These are phyloP conservation scores for Aulostomus chinensis DNA, from an alignment of 2,797 vertebrate species.

Conservation along the genomic window DNA sequence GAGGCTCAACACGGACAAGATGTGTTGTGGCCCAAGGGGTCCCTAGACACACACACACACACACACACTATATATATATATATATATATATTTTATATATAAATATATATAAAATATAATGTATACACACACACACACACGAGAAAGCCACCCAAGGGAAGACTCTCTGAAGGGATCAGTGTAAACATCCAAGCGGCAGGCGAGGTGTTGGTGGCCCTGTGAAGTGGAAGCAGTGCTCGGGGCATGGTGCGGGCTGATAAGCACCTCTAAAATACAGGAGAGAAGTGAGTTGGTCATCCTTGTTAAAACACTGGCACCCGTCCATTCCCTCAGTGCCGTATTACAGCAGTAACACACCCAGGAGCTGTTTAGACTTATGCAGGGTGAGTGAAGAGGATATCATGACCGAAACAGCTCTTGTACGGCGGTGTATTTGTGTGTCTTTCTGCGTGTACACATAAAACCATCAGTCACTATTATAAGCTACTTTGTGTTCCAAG, in stretches of 20 bases:
- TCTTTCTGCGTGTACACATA: neutral
- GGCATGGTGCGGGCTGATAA: slow-evolving; percentile 67
- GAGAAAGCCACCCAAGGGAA: slow-evolving; percentile 54
- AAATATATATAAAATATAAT: too few relatives aligned
- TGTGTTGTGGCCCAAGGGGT: slow-evolving; percentile 45
- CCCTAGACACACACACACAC: neutral
- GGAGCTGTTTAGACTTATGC: slow-evolving; percentile 17
- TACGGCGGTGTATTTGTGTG: neutral
- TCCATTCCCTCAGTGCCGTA: slow-evolving; percentile 9
- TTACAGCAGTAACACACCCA: slow-evolving; percentile 30
- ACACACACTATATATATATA: too few relatives aligned
- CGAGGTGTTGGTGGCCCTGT: slow-evolving; percentile 68
- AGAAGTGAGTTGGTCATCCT: slow-evolving; percentile 60
- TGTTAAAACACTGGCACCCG: slow-evolving; percentile 47
- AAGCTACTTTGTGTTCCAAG: neutral
- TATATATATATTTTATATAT: too few relatives aligned
- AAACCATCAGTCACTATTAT: neutral
- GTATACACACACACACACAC: slow-evolving; percentile 23
- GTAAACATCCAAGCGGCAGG: slow-evolving; percentile 74
- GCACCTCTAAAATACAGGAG: slow-evolving; percentile 43
- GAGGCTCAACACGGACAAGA: slow-evolving; percentile 40
- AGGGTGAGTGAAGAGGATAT: slow-evolving; percentile 7
- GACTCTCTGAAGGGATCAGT: slow-evolving; percentile 66
- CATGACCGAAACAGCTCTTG: too few relatives aligned
- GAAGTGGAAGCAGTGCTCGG: slow-evolving; percentile 60